These are phyloP conservation scores for Crotophaga sulcirostris DNA, from an alignment of 2,113 vertebrate genomes.

Conservation along the genomic window DNA sequence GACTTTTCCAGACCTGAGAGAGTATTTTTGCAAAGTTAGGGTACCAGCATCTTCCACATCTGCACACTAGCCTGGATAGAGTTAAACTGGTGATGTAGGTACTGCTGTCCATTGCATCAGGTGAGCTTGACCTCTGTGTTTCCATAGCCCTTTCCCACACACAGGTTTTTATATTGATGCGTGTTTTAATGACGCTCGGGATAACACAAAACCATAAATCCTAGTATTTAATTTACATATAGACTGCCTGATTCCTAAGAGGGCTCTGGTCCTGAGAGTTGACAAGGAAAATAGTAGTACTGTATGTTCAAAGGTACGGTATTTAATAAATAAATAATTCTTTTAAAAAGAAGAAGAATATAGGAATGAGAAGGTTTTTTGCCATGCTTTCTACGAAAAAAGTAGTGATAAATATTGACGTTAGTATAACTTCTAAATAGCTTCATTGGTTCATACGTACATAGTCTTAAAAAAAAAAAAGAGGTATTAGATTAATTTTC, in stretches of 20 bases:
- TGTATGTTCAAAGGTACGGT: neutral
- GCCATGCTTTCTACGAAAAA: neutral
- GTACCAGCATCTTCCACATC: neutral
- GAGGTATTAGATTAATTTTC: neutral
- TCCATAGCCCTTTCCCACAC: fast-evolving
- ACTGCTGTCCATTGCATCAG: fast-evolving
- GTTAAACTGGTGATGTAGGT: neutral
- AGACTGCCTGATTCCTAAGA: neutral
- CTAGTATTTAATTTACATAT: neutral
- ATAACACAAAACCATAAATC: neutral
- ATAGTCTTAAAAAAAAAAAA: neutral
- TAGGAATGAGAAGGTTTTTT: neutral
- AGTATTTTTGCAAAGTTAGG: neutral
- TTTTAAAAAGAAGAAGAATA: neutral
- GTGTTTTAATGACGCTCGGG: neutral
- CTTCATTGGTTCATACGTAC: neutral
- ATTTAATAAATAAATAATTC: neutral
- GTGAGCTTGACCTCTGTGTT: neutral
- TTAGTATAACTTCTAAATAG: neutral
- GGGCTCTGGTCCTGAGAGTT: neutral
- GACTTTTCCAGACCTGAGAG: neutral
- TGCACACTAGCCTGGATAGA: neutral
- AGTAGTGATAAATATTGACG: neutral
- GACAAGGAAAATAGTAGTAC: neutral
- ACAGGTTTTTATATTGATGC: neutral